A percentile compares a stretch with the other conserved stretches of the same genome.
Conservation (phyloP, 2,113 vertebrate species). For the Tamias sibiricus region DNA sequence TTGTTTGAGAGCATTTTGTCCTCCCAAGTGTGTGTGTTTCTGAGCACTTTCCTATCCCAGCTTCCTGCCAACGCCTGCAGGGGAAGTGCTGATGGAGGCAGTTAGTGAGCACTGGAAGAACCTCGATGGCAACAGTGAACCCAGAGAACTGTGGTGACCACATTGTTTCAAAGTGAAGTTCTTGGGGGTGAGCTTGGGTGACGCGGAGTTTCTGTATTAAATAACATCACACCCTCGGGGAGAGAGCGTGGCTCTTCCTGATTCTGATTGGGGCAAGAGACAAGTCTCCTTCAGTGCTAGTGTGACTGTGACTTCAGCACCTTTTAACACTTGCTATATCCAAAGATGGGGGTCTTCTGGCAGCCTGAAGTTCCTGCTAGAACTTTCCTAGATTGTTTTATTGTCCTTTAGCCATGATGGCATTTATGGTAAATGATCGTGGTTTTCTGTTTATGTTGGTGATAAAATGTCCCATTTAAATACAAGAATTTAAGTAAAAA, state of each 20-base stretch:
- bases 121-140: not conserved
- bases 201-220: fast-evolving
- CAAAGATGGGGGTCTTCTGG: not conserved
- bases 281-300: not conserved
- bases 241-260: not conserved
- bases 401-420: not conserved
- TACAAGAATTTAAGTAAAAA: not conserved
- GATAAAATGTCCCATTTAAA: not conserved
- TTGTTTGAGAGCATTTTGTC: not conserved
- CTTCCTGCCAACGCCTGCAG: not conserved
- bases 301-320: not conserved
- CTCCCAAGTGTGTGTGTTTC: not conserved
- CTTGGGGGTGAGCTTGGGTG: not conserved
- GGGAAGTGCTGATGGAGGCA: not conserved
- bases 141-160: not conserved
- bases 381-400: not conserved
- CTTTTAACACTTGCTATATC: not conserved
- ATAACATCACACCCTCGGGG: not conserved
- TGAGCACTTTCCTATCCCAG: not conserved
- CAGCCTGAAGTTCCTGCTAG: not conserved
- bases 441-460: not conserved
- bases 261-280: not conserved
- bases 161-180: not conserved
- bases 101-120: not conserved
- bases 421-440: not conserved